phyloP scores from a whole-genome alignment of 37 sponge, comb jelly and placozoan species.

The Aplysina aerophoba region DNA sequence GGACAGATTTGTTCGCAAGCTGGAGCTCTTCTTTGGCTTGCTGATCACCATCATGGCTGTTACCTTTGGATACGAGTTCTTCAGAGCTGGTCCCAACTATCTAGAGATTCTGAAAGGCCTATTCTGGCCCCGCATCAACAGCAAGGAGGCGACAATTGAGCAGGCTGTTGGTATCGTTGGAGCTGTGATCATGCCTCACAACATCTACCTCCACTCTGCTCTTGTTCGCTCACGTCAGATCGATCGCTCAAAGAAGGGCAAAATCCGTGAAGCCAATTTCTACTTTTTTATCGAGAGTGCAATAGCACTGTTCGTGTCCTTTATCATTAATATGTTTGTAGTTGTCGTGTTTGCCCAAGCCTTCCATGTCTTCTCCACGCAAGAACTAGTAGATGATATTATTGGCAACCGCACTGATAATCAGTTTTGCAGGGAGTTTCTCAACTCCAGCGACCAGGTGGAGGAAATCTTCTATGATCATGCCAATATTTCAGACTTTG shows the following conservation, averaged over 20 bases:
- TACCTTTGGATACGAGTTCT: slow-evolving; percentile 87
- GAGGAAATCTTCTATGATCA: slow-evolving; percentile 34
- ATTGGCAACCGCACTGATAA: background rate
- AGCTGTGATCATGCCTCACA: slow-evolving; percentile 97
- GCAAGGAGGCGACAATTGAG: slow-evolving; percentile 14
- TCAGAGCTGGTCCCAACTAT: slow-evolving; percentile 1
- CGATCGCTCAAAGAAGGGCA: slow-evolving; percentile 31
- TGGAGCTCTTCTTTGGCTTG: slow-evolving; percentile 87
- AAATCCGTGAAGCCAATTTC: slow-evolving; percentile 70
- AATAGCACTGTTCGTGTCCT: slow-evolving; percentile 83
- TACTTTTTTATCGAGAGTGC: slow-evolving; percentile 77
- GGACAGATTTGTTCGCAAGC: slow-evolving; percentile 91
- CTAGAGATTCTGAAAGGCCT: slow-evolving; percentile 33
- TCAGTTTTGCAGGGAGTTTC: slow-evolving; percentile 19
- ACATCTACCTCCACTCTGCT: slow-evolving; percentile 96
- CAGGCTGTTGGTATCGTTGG: slow-evolving; percentile 89
- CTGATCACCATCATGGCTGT: slow-evolving; percentile 90
- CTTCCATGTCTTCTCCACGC: slow-evolving; percentile 16
- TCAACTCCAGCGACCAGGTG: slow-evolving; percentile 42
- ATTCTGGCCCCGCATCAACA: slow-evolving; percentile 17
- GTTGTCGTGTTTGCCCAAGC: slow-evolving; percentile 92
- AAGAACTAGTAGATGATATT: background rate
- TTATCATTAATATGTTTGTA: slow-evolving; percentile 93
- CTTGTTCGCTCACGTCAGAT: slow-evolving; percentile 79
- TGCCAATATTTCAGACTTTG: slow-evolving; percentile 37